Evolutionary conservation across 2,888 invertebrate genomes (phyloP).

Genomic region (Leucania comma): DNA sequence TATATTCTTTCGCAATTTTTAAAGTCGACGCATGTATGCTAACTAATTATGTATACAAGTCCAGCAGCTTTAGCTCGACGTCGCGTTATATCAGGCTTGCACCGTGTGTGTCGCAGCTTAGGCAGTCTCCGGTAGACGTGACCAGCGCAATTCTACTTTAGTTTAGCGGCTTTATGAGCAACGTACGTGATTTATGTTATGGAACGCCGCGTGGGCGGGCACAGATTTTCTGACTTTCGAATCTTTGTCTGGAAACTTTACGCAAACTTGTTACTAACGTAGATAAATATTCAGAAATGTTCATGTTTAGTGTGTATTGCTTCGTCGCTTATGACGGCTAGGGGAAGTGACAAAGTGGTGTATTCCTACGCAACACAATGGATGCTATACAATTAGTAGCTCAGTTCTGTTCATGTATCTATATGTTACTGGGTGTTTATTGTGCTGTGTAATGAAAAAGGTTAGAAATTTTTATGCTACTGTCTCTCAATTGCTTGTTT

Average conservation of each 20-base stretch:
- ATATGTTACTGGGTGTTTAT: neutral
- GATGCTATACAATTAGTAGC: neutral
- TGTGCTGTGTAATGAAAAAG: neutral
- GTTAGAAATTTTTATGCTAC: neutral
- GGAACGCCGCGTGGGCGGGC: neutral
- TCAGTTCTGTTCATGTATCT: conserved; percentile 14
- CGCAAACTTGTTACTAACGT: neutral
- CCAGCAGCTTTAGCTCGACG: neutral
- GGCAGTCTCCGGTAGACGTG: conserved; percentile 21
- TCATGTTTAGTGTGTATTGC: too few relatives aligned
- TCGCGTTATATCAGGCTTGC: conserved; percentile 18
- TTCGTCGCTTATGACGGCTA: conserved; percentile 20
- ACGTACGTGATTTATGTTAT: conserved; percentile 29
- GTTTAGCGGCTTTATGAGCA: conserved; percentile 42
- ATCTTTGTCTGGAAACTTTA: neutral
- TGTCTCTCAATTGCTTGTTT: neutral
- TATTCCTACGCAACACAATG: conserved; percentile 26
- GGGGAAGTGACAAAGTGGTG: conserved; percentile 32
- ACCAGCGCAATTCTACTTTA: conserved; percentile 34
- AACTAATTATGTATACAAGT: conserved; percentile 1
- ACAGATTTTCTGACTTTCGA: neutral
- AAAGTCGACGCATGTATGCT: neutral
- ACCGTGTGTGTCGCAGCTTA: conserved; percentile 31
- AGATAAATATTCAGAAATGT: too few relatives aligned
- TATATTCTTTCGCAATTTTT: neutral